Base-by-base conservation (phyloP, 2,113 vertebrate genomes). In the Rhagologus leucostigma region DNA sequence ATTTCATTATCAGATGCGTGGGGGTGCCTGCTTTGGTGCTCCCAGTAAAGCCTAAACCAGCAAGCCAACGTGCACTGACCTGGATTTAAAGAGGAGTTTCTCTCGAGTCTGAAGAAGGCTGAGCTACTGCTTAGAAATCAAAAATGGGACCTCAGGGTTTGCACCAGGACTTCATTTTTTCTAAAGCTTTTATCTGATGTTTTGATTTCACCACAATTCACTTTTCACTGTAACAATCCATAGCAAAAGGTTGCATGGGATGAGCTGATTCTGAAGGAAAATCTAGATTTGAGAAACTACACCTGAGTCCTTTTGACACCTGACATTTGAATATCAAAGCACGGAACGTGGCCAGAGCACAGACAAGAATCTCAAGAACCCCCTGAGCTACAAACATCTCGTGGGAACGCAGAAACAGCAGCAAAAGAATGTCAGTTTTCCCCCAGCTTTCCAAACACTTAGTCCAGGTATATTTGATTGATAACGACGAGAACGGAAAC, bases 21-120 rank as follows among this genome's bases (percentile, higher is more conserved):
- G 8, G 32, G 53, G 56, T 16, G 5, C 47, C 19, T 11, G 44
- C 22, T 26, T 0, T 39, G 29, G 6, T 9, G 2, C 41, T 46
- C 44, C 53, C 74, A 78, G 1, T 1, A 57, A n/a, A 81, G 41
- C 68, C 76, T 63, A 50, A 86, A 42, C 12, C 52, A 53, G 35
- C 55, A 47, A 39, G 9, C 2, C 62, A 59, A 16, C 0, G 0
- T 17, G 52, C 76, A 29, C 49, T 33, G 60, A 18, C 37, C 60
- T 65, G 69, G 41, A 60, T 71, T 89, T 71, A 22, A 49, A 41
- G 37, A 7, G 35, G 69, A 93, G 16, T 7, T 80, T 53, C 42
- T 83, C 57, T 53, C 7, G 17, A 44, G 33, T 19, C 55, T 73
- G 83, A 68, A 44, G 53, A 63, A 70, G 21, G 41, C 57, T 46